Evolutionary conservation across 2,888 invertebrate species (phyloP).

Genomic region (Ophion costatus): DNA sequence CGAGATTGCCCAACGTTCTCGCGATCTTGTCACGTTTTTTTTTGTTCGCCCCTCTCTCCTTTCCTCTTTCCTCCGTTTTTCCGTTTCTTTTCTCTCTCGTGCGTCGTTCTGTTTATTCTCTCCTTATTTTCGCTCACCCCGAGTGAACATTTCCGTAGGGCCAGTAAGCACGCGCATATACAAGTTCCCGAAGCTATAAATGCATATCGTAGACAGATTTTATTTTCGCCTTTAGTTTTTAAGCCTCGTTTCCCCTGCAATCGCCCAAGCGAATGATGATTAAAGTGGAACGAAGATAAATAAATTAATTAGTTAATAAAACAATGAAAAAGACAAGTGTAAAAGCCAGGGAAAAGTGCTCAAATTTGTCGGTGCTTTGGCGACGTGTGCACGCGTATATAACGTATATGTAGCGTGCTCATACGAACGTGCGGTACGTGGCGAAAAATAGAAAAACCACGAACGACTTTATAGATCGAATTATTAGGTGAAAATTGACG

Average conservation of each 20-base stretch:
- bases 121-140: slow-evolving; percentile 22
- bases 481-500: slow-evolving; percentile 54
- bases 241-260: slow-evolving; percentile 55
- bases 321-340: not conserved
- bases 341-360: slow-evolving; percentile 66
- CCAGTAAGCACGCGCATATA: slow-evolving; percentile 67
- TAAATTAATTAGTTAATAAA: slow-evolving; percentile 13
- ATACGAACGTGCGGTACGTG: slow-evolving; percentile 29
- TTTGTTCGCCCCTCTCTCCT: not conserved
- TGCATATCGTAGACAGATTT: slow-evolving; percentile 49
- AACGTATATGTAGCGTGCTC: slow-evolving; percentile 17
- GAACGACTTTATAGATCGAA: slow-evolving; percentile 64
- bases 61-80: not conserved
- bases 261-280: slow-evolving; percentile 35
- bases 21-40: slow-evolving; percentile 47
- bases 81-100: slow-evolving; percentile 1
- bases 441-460: not conserved
- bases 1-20: slow-evolving; percentile 63
- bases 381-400: slow-evolving; percentile 62
- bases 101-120: not conserved
- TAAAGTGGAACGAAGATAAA: not conserved
- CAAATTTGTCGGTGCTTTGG: slow-evolving; percentile 76
- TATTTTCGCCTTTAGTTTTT: slow-evolving; percentile 11
- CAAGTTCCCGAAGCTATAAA: slow-evolving; percentile 59
- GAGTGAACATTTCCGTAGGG: slow-evolving; percentile 61